A percentile compares a stretch with the other conserved stretches of the same genome.
phyloP scores from a whole-genome alignment of 2,797 vertebrate genomes.

The Melanotaenia trifasciata region DNA sequence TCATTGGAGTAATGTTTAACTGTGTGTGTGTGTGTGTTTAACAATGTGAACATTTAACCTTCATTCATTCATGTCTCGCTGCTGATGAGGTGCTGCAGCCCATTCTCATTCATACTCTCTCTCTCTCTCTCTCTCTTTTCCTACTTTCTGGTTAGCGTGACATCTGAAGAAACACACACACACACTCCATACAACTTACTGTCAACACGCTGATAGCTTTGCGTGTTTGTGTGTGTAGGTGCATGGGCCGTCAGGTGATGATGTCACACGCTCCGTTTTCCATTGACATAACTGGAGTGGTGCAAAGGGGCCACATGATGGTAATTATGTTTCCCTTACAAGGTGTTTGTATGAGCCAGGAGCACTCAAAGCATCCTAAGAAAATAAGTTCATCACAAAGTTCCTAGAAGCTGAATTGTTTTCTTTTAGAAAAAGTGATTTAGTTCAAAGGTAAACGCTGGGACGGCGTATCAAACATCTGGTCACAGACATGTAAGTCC shows the following conservation, averaged over 20 bases:
- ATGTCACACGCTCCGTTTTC: constrained; percentile 81
- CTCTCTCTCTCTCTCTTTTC: constrained; percentile 15
- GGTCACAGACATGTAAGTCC: background rate
- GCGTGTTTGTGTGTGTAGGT: constrained; percentile 43
- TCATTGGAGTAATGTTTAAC: constrained; percentile 54
- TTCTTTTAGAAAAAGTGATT: background rate
- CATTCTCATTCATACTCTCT: constrained; percentile 33
- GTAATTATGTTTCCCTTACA: constrained; percentile 74
- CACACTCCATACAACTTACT: constrained; percentile 41
- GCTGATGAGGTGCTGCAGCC: constrained; percentile 52
- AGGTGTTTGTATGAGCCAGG: constrained; percentile 31
- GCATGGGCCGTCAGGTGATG: constrained; percentile 64
- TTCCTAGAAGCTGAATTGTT: background rate
- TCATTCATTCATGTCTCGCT: constrained; percentile 49
- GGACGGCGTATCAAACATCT: background rate
- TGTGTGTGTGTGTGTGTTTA: constrained; percentile 33
- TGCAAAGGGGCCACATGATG: constrained; percentile 67
- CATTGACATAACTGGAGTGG: constrained; percentile 76
- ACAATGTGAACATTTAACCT: constrained; percentile 5
- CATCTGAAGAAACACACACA: constrained; percentile 65
- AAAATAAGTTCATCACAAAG: background rate
- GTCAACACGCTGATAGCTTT: constrained; percentile 64
- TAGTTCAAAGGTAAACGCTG: background rate
- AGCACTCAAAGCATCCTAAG: background rate
- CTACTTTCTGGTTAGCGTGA: constrained; percentile 61